These are phyloP conservation scores for Formicarius rufipectus DNA, from an alignment of 2,113 vertebrate species.

Conservation along the genomic window DNA sequence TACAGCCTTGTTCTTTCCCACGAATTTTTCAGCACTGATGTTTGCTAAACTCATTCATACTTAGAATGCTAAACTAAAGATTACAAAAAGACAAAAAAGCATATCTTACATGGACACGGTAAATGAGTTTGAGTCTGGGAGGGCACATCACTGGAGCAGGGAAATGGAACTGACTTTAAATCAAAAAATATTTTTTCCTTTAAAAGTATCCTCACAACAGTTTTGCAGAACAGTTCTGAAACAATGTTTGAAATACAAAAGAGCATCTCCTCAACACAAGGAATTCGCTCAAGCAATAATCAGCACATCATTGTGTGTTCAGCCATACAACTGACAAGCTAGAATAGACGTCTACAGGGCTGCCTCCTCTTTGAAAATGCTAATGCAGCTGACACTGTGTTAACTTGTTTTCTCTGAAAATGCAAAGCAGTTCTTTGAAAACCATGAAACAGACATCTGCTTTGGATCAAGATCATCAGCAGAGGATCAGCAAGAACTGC, in stretches of 20 bases:
- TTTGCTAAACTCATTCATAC: neutral
- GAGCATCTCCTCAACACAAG: neutral
- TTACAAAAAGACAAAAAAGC: neutral
- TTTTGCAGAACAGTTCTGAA: neutral
- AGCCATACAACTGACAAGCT: neutral
- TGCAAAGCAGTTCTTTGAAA: constrained; percentile 18
- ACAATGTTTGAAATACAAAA: neutral
- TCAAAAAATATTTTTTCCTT: neutral
- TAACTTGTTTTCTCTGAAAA: constrained; percentile 35
- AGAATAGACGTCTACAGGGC: neutral
- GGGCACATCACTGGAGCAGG: neutral
- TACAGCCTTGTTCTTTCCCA: neutral
- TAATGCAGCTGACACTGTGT: neutral
- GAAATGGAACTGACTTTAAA: neutral
- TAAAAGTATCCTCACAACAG: neutral
- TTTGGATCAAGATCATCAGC: neutral
- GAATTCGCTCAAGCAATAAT: neutral
- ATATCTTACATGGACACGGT: accelerated
- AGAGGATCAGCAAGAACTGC: neutral
- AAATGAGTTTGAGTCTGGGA: neutral
- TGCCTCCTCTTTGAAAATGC: constrained; percentile 2
- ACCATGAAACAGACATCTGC: neutral
- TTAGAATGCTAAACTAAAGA: neutral
- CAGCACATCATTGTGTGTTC: neutral
- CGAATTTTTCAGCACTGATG: neutral